These are phyloP conservation scores for Drosophila prosaltans DNA, from an alignment of 1,140 invertebrate genomes.

Conservation along the genomic window DNA sequence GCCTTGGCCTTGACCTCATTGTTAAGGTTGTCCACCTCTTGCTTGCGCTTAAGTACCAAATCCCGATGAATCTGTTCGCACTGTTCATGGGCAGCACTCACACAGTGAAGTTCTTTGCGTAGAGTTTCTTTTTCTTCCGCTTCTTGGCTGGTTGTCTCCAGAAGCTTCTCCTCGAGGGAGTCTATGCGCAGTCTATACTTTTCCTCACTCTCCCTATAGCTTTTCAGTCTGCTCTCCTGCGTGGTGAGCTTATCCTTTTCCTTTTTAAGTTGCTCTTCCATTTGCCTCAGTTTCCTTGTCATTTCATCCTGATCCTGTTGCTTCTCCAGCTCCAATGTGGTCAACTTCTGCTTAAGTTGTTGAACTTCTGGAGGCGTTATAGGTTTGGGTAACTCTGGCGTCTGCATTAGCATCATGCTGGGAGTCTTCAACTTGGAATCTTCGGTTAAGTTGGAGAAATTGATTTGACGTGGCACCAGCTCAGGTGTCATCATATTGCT, in stretches of 20 bases:
- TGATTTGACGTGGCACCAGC: conserved; percentile 76
- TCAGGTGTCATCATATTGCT: conserved; percentile 58
- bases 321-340: conserved; percentile 49
- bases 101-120: conserved; percentile 56
- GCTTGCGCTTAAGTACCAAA: conserved; percentile 55
- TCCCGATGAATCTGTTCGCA: conserved; percentile 52
- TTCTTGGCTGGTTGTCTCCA: conserved; percentile 60
- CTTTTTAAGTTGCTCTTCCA: conserved; percentile 37
- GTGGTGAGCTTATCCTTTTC: conserved; percentile 59
- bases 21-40: conserved; percentile 61
- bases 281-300: conserved; percentile 34
- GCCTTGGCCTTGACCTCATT: conserved; percentile 62
- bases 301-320: conserved; percentile 56
- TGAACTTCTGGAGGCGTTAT: conserved; percentile 41
- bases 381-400: conserved; percentile 61
- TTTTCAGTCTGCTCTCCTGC: conserved; percentile 46
- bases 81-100: conserved; percentile 63
- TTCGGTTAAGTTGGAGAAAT: conserved; percentile 77
- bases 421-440: conserved; percentile 83
- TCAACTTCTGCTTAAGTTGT: conserved; percentile 43
- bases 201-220: conserved; percentile 60
- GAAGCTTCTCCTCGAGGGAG: conserved; percentile 51
- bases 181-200: conserved; percentile 53
- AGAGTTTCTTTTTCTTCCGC: conserved; percentile 65
- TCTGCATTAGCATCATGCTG: conserved; percentile 66